These are phyloP conservation scores for Drosophila repleta DNA, from an alignment of 1,140 invertebrate species.

Conservation along the genomic window DNA sequence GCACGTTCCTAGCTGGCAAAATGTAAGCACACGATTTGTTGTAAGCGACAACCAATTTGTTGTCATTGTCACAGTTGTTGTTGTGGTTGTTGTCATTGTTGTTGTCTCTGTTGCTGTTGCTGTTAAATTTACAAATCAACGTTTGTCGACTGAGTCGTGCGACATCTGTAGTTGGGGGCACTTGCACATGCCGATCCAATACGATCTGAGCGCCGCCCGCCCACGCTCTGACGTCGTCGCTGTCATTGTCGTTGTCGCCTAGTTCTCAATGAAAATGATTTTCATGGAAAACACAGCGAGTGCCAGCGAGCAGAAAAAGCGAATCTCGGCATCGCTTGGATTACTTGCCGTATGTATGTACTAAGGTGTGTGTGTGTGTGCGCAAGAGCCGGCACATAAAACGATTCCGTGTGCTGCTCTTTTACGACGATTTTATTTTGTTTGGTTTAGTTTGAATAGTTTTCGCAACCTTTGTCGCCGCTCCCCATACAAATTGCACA, in stretches of 20 bases:
- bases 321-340: constrained; percentile 59
- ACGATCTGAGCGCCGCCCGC: constrained; percentile 27
- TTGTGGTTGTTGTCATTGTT: constrained; percentile 13
- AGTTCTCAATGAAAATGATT: constrained; percentile 50
- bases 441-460: constrained; percentile 47
- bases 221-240: constrained; percentile 17
- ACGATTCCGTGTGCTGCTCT: constrained; percentile 50
- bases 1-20: constrained; percentile 37
- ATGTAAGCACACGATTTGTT: constrained; percentile 48
- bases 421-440: constrained; percentile 50
- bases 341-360: constrained; percentile 49
- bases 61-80: constrained; percentile 43
- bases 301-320: constrained; percentile 20
- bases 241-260: constrained; percentile 17
- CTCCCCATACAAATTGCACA: constrained; percentile 53
- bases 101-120: constrained; percentile 18
- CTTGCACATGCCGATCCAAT: constrained; percentile 41
- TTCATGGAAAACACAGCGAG: constrained; percentile 43
- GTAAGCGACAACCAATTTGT: constrained; percentile 63
- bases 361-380: constrained; percentile 27
- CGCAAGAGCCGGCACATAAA: constrained; percentile 61
- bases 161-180: constrained; percentile 14
- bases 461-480: constrained; percentile 44
- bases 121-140: constrained; percentile 47
- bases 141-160: constrained; percentile 27